Evolutionary conservation across 1,140 invertebrate genomes (phyloP), one percentile per base, ranked within the genome.

Genomic region (Brachionus rubens): DNA sequence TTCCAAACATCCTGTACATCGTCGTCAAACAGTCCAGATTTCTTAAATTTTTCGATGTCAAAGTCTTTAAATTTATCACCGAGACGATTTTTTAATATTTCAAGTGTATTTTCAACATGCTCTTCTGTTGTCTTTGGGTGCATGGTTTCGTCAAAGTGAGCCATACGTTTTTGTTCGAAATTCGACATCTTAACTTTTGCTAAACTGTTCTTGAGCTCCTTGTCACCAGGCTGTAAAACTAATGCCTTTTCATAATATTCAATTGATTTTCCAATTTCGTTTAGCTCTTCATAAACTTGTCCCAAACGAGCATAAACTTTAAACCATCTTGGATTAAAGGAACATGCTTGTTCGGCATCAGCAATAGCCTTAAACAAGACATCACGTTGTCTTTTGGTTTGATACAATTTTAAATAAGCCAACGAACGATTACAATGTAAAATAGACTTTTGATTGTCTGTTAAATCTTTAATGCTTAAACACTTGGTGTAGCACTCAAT

Each of bases 221-320:
- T 26, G 24, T 67, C 24, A 14, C 9, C 19, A 2, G 59, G 59
- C 24, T 67, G 14, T 24, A 67, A 14, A 43, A 46, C 59, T 14
- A 67, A 43, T 14, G 59, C 59, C n/a, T 14, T 41, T 3, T 9
- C 28, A 36, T 2, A 67, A n/a, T 41, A 26, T 19, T 43, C 36
- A n/a, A 67, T 67, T 2, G 59, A 36, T 67, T 67, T 43, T 67
- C 9, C 9, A 43, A 16, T 41, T 46, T 67, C 59, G 33, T 67
- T 67, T 10, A 67, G 46, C 24, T 41, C 40, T 0, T 24, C 9
- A 67, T 67, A 67, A 7, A 43, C 24, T 67, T 67, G 36, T 3
- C 36, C 59, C 19, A 67, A 10, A 67, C 59, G 59, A 46, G 21
- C 36, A 67, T 67, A 43, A 33, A 19, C 19, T n/a, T 67, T 67